Evolutionary conservation across 2,888 invertebrate species (phyloP).

Genomic region (Ophion ventricosus): DNA sequence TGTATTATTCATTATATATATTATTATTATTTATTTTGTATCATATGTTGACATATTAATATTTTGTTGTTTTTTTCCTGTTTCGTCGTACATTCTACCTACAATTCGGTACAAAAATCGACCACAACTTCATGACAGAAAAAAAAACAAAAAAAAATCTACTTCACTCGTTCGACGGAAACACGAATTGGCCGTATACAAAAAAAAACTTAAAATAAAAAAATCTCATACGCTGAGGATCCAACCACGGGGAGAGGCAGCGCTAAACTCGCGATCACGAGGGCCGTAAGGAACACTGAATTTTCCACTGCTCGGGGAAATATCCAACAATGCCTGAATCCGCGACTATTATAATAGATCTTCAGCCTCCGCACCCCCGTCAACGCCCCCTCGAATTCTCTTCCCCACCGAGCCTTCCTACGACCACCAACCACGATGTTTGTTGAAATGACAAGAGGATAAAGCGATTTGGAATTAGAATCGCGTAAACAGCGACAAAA

Average conservation of each 20-base stretch:
- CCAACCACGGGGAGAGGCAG: slow-evolving; percentile 69
- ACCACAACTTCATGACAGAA: neutral
- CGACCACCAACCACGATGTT: slow-evolving; percentile 5
- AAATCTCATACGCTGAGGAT: slow-evolving; percentile 42
- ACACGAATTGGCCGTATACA: neutral
- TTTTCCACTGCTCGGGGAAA: slow-evolving; percentile 59
- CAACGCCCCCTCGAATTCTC: neutral
- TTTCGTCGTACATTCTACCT: neutral
- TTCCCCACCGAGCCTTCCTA: neutral
- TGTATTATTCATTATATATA: neutral
- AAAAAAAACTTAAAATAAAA: slow-evolving; percentile 11
- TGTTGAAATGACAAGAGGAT: slow-evolving; percentile 6
- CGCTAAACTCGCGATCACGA: slow-evolving; percentile 69
- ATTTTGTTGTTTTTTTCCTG: neutral
- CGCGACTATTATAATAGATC: slow-evolving; percentile 77
- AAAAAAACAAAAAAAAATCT: slow-evolving; percentile 6
- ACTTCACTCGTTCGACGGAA: slow-evolving; percentile 27
- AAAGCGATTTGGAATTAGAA: slow-evolving; percentile 5
- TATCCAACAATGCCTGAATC: slow-evolving; percentile 73
- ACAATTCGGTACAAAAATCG: neutral
- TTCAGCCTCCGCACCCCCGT: slow-evolving; percentile 62
- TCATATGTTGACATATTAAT: neutral
- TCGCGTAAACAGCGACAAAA: neutral
- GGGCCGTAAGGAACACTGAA: slow-evolving; percentile 66
- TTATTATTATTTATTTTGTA: neutral